Percentiles rank a stretch among this genome's conserved stretches.
Evolutionary conservation across 2,113 vertebrate genomes (phyloP).

Genomic region (Amphiprion ocellaris): DNA sequence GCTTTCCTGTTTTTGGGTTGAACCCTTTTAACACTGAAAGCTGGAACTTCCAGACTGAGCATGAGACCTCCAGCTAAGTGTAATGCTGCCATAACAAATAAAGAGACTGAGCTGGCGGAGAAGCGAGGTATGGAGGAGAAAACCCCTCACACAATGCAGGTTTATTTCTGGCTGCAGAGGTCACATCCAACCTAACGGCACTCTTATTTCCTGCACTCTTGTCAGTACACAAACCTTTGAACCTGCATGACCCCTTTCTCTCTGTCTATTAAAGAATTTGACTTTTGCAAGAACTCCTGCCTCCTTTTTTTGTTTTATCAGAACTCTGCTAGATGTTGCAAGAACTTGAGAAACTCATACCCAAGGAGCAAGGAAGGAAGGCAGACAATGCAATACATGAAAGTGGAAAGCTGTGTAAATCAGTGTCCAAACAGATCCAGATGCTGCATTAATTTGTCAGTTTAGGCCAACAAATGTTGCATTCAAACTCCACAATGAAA

Average conservation of each 20-base stretch:
- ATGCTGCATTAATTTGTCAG: neutral
- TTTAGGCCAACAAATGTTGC: neutral
- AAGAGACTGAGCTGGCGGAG: neutral
- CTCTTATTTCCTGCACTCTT: constrained; percentile 1
- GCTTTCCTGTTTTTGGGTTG: too few species aligned
- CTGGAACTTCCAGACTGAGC: neutral
- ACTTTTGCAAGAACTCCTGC: constrained; percentile 39
- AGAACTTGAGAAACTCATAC: constrained; percentile 39
- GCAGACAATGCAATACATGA: neutral
- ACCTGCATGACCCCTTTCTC: constrained; percentile 16
- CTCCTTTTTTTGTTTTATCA: constrained; percentile 24
- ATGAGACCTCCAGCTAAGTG: neutral
- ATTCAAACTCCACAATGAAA: neutral
- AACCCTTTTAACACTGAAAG: too few species aligned
- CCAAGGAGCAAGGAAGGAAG: neutral
- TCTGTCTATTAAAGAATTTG: constrained; percentile 25
- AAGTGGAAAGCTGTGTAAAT: neutral
- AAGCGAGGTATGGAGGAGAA: constrained; percentile 18
- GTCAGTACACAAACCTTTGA: constrained; percentile 11
- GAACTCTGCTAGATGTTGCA: constrained; percentile 56
- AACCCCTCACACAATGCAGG: neutral
- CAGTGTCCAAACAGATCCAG: neutral
- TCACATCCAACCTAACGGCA: constrained; percentile 22
- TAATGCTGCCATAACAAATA: neutral
- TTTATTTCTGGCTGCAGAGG: neutral